Evolutionary conservation across 2,797 vertebrate genomes (phyloP).

Genomic region (Manis javanica): DNA sequence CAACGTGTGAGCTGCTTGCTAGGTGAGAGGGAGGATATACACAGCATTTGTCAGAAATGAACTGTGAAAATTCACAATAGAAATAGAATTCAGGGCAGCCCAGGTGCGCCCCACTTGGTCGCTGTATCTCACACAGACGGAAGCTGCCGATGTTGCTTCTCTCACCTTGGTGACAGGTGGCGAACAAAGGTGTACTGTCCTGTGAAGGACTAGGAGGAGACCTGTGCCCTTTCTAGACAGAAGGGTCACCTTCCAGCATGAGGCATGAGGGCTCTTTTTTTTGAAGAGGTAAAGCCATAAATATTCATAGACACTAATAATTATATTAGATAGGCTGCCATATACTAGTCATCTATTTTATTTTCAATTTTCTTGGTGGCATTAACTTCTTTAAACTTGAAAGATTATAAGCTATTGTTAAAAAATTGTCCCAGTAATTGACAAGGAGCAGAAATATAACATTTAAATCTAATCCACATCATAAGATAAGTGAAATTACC

Average conservation of each 20-base stretch:
- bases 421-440: slow-evolving; percentile 29
- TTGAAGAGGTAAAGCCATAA: not conserved
- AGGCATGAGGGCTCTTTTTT: not conserved
- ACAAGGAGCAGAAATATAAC: not conserved
- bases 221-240: not conserved
- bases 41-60: slow-evolving; percentile 10
- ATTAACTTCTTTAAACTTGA: slow-evolving; percentile 11
- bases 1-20: not conserved
- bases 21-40: not conserved
- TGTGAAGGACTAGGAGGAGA: not conserved
- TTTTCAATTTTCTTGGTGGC: not conserved
- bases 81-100: slow-evolving; percentile 11
- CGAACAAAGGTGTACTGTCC: not conserved
- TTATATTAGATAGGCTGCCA: not conserved
- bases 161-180: not conserved
- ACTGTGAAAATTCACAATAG: not conserved
- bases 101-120: not conserved
- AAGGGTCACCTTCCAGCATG: not conserved
- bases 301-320: not conserved
- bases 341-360: slow-evolving; percentile 22
- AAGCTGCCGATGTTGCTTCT: not conserved
- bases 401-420: slow-evolving; percentile 1
- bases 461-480: not conserved
- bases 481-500: not conserved
- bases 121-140: not conserved